Conservation (phyloP, 2,797 vertebrate genomes). For the Taenioides sp. region DNA sequence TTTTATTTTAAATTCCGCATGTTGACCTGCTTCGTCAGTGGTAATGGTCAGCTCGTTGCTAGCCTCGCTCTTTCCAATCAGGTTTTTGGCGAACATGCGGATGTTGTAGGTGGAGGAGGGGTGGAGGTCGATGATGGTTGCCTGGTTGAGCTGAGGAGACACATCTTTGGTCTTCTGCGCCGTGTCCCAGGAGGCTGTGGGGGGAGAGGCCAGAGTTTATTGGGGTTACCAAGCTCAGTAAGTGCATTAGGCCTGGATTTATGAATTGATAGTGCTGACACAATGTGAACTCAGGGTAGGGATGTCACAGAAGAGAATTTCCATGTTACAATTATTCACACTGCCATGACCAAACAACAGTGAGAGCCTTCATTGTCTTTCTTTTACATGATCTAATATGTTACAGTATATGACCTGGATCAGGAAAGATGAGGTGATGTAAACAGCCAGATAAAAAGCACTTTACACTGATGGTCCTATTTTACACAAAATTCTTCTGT, state of each 20-base stretch:
- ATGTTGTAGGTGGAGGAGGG: constrained; percentile 98
- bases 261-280: constrained; percentile 29
- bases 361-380: too few relatives aligned
- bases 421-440: too few relatives aligned
- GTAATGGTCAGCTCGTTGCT: constrained; percentile 98
- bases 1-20: not conserved
- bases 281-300: constrained; percentile 18
- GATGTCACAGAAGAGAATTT: too few relatives aligned
- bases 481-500: too few relatives aligned
- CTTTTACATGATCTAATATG: too few relatives aligned
- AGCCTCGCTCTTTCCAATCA: constrained; percentile 95
- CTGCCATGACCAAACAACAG: too few relatives aligned
- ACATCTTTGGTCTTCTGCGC: constrained; percentile 99
- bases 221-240: constrained; percentile 42
- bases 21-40: constrained; percentile 90
- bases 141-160: constrained; percentile 97
- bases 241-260: constrained; percentile 39
- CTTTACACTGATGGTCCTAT: too few relatives aligned
- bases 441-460: too few relatives aligned
- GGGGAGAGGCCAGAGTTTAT: constrained; percentile 44
- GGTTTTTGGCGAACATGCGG: constrained; percentile 98
- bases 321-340: too few relatives aligned
- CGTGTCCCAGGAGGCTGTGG: constrained; percentile 93
- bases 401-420: too few relatives aligned
- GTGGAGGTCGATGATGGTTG: constrained; percentile 98